Evolutionary conservation across 2,888 invertebrate genomes (phyloP).

Genomic region (Lasioglossum malachurum): DNA sequence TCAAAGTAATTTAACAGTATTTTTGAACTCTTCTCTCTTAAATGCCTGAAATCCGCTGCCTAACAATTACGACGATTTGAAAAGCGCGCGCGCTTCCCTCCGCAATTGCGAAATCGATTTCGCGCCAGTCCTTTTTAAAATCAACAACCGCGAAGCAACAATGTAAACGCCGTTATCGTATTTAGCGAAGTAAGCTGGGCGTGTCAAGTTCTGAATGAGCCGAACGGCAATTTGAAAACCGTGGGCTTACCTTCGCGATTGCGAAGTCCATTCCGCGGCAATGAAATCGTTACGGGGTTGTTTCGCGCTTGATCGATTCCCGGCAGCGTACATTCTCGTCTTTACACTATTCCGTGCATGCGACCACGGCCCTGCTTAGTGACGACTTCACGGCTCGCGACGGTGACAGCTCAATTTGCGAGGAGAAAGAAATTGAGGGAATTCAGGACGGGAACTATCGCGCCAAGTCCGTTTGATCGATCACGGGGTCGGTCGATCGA

Average conservation of each 20-base stretch:
- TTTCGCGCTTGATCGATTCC: constrained; percentile 39
- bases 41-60: neutral
- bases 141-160: neutral
- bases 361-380: neutral
- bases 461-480: constrained; percentile 23
- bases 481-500: neutral
- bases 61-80: neutral
- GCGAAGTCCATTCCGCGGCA: constrained; percentile 7
- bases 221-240: neutral
- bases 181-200: neutral
- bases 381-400: neutral
- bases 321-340: constrained; percentile 24
- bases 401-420: constrained; percentile 4
- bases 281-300: constrained; percentile 29
- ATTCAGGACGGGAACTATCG: neutral
- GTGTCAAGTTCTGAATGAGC: neutral
- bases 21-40: too few species aligned
- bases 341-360: constrained; percentile 31
- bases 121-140: neutral
- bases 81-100: neutral
- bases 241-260: neutral
- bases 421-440: neutral
- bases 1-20: too few species aligned
- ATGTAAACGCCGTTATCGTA: neutral
- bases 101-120: neutral